Base-by-base conservation (phyloP, 1,140 invertebrate species). In the Dryas iulia region DNA sequence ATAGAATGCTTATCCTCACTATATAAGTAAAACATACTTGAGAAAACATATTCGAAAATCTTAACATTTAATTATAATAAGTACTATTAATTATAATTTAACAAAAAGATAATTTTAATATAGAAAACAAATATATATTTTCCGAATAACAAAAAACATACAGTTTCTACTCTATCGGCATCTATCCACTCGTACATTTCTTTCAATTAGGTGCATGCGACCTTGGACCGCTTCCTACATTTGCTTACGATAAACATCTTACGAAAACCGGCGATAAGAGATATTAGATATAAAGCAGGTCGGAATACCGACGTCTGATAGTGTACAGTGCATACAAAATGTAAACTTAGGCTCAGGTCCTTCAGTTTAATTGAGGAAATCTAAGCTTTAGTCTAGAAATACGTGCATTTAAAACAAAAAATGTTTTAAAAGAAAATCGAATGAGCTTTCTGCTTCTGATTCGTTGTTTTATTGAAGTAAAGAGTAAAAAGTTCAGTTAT, bases 141-240 rank as follows among this genome's bases (percentile, higher is more conserved):
- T 47, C 39, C 10, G 0, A 47, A 47, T 47, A 47, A 18, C 7
- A 8, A 18, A 47, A 47, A 24, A 4, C n/a, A 56, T 56, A 56
- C 3, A 5, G 24, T 25, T 24, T 18, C 24, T 52, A 61, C 28
- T 6, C 47, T 33, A 58, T 31, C 56, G 33, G 33, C 53, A 68
- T 62, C 18, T 28, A 73, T 60, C 35, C 66, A 72, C 52, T 70
- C 54, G 56, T 62, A 62, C 59, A 68, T 77, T 77, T 77, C 72
- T 77, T 69, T 77, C 69, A 74, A 74, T 77, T 74, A 72, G 56
- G 71, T 65, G 68, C 66, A 68, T 7, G 21, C 56, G 69, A 69
- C 75, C 75, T 77, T 77, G 71, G 23, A 10, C n/a, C 57, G 53
- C 30, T 63, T 67, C 53, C 65, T 62, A 58, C 56, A 66, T 66